Evolutionary conservation across 2,113 vertebrate genomes (phyloP).

Genomic region (Chrysochloris asiatica): DNA sequence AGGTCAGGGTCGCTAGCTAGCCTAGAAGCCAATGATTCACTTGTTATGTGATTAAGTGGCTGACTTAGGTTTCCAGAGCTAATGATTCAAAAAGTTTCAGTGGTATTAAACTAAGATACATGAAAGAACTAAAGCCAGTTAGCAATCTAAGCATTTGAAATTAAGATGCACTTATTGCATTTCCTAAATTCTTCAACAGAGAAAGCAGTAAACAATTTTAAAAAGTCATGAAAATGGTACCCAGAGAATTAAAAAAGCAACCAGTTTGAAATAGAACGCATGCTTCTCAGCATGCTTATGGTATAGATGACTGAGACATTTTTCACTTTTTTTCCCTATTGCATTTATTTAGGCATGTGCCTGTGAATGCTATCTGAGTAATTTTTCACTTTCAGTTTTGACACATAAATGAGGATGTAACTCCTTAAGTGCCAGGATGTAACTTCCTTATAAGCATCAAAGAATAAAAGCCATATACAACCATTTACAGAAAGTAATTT

Average conservation of each 20-base stretch:
- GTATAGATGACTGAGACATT: background rate
- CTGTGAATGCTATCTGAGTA: constrained; percentile 25
- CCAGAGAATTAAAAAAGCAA: constrained; percentile 59
- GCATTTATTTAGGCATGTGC: constrained; percentile 21
- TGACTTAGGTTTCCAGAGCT: constrained; percentile 41
- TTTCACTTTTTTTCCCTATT: constrained; percentile 32
- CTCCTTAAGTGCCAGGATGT: background rate
- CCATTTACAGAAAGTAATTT: background rate
- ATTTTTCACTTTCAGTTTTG: constrained; percentile 32
- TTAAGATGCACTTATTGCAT: constrained; percentile 67
- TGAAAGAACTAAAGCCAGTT: constrained; percentile 57
- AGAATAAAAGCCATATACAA: background rate
- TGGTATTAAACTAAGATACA: constrained; percentile 53
- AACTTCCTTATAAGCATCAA: background rate
- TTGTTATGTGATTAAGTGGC: constrained; percentile 44
- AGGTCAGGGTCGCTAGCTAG: constrained; percentile 47
- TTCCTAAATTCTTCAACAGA: constrained; percentile 69
- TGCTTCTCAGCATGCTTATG: constrained; percentile 37
- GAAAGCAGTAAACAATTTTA: constrained; percentile 51
- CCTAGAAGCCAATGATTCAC: constrained; percentile 36
- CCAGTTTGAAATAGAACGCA: constrained; percentile 49
- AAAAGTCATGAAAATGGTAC: constrained; percentile 40
- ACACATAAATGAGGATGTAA: constrained; percentile 21
- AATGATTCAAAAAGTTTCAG: constrained; percentile 64
- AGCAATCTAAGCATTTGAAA: constrained; percentile 64